Evolutionary conservation across 2,797 vertebrate genomes (phyloP).

Genomic region (Echiichthys vipera): DNA sequence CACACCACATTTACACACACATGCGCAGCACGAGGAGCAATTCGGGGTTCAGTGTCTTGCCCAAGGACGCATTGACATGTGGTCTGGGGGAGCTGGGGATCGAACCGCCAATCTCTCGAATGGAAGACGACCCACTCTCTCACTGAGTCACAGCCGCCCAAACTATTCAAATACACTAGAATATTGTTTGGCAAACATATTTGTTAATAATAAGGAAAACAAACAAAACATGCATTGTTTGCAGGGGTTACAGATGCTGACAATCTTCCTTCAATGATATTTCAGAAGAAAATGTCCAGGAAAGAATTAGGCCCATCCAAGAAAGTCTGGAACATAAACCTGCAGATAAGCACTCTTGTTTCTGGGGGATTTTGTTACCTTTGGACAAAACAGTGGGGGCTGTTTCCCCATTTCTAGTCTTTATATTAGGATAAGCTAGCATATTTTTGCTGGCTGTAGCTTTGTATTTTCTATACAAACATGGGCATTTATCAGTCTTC

Average conservation of each 20-base stretch:
- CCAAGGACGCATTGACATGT: too few species aligned
- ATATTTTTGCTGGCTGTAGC: too few species aligned
- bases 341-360: neutral
- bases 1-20: too few species aligned
- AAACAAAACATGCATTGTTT: neutral
- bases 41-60: too few species aligned
- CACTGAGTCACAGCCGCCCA: too few species aligned
- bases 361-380: neutral
- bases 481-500: too few species aligned
- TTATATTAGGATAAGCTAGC: too few species aligned
- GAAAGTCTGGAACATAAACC: neutral
- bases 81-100: too few species aligned
- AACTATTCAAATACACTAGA: neutral
- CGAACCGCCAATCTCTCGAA: too few species aligned
- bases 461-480: too few species aligned
- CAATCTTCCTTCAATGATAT: neutral
- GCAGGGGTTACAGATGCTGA: neutral
- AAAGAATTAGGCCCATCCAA: neutral
- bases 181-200: neutral
- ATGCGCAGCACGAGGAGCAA: too few species aligned
- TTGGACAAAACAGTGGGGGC: neutral
- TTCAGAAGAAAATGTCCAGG: neutral
- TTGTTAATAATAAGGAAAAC: neutral
- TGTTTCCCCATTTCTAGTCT: neutral
- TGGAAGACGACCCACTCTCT: too few species aligned